Conservation (phyloP, 2,113 vertebrate genomes). For the Zosterops hypoxanthus region DNA sequence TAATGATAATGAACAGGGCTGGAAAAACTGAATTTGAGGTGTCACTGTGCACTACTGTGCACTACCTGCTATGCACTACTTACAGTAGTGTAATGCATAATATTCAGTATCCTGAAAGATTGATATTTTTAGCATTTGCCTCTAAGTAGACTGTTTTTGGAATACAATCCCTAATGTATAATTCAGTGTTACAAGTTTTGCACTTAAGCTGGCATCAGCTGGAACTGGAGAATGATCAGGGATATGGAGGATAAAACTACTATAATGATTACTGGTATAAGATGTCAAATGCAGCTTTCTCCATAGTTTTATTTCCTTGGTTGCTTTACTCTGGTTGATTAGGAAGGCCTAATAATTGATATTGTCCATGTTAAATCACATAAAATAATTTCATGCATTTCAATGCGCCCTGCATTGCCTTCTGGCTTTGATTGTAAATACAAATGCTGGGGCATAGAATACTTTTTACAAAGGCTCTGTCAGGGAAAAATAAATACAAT, state of each 20-base stretch:
- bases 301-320: not conserved
- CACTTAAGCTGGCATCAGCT: not conserved
- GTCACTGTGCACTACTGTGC: not conserved
- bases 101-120: not conserved
- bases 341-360: not conserved
- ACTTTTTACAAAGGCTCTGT: not conserved
- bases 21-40: not conserved
- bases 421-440: not conserved
- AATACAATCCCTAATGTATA: not conserved
- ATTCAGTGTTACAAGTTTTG: not conserved
- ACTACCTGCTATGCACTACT: not conserved
- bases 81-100: not conserved
- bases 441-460: not conserved
- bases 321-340: not conserved
- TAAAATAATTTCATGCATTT: not conserved
- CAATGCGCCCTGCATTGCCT: not conserved
- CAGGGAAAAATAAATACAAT: not conserved
- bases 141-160: not conserved
- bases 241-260: not conserved
- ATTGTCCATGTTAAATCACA: not conserved
- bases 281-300: not conserved
- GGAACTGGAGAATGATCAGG: not conserved
- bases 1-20: not conserved
- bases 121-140: not conserved
- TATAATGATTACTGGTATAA: not conserved